Percentiles rank a stretch among this genome's conserved stretches.
Conservation (phyloP, 2,797 vertebrate genomes). For the Girardinus metallicus region DNA sequence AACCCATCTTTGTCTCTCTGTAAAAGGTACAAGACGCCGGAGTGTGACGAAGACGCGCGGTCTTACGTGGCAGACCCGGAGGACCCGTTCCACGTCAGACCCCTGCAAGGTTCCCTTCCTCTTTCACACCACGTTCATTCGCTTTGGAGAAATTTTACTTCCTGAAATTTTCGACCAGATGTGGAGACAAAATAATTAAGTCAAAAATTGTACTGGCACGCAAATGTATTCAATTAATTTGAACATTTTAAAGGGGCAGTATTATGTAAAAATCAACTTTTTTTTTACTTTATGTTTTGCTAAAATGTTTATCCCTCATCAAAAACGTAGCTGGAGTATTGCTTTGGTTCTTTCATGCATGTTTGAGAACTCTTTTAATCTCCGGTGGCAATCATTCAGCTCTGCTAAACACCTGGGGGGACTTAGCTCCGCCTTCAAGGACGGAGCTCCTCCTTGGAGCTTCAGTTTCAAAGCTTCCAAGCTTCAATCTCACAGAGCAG, state of each 20-base stretch:
- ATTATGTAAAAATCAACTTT: no score
- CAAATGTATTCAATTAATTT: background rate
- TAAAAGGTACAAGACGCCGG: conserved; percentile 92
- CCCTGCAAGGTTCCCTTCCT: conserved; percentile 87
- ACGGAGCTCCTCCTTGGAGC: no score
- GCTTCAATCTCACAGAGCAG: no score
- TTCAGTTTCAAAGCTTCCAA: no score
- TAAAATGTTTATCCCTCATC: no score
- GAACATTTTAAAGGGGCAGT: background rate
- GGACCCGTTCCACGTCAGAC: conserved; percentile 93
- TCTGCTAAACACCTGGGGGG: no score
- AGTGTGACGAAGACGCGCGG: conserved; percentile 89
- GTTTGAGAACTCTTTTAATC: no score
- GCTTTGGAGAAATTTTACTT: background rate
- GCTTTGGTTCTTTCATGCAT: no score
- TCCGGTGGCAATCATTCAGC: no score
- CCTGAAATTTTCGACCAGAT: background rate
- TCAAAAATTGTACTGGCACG: background rate
- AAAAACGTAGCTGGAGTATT: no score
- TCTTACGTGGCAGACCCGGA: conserved; percentile 86
- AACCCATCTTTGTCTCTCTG: conserved; percentile 17
- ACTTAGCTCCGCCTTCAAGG: no score
- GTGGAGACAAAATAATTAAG: background rate
- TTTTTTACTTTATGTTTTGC: no score
- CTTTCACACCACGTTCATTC: background rate